Evolutionary conservation across 2,797 vertebrate species (phyloP).

Genomic region (Peromyscus attwateri): DNA sequence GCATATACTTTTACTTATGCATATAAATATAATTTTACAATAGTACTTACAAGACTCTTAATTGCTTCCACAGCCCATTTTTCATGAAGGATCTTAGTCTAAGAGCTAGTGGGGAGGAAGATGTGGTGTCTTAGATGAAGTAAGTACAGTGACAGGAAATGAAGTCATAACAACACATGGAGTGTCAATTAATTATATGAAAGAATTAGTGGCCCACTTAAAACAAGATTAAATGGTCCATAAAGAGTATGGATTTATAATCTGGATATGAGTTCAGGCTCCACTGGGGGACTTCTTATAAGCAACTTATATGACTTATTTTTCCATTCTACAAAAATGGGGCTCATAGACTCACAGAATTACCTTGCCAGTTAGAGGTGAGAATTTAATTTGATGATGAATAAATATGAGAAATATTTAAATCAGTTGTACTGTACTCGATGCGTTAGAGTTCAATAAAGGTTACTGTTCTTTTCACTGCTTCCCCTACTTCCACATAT

Average conservation of each 20-base stretch:
- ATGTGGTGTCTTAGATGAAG: neutral
- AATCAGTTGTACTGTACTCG: neutral
- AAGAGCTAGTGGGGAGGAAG: neutral
- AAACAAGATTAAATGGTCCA: neutral
- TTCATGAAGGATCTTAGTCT: neutral
- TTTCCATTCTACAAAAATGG: constrained; percentile 12
- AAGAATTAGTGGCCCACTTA: neutral
- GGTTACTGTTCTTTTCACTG: neutral
- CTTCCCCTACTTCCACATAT: constrained; percentile 4
- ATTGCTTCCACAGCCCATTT: neutral
- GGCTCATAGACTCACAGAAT: neutral
- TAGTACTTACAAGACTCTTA: neutral
- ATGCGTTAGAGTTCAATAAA: neutral
- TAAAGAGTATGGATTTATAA: neutral
- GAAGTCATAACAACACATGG: neutral
- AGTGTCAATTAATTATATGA: neutral
- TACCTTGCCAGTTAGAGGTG: constrained; percentile 3
- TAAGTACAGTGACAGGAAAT: neutral
- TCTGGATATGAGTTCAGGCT: neutral
- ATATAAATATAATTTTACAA: neutral
- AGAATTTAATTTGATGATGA: constrained; percentile 23
- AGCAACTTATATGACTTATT: neutral
- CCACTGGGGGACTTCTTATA: neutral
- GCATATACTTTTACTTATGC: neutral
- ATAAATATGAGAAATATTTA: constrained; percentile 16